Evolutionary conservation across 2,113 vertebrate species (phyloP), one percentile per base, ranked within the genome.

Genomic region (Mirza zaza): DNA sequence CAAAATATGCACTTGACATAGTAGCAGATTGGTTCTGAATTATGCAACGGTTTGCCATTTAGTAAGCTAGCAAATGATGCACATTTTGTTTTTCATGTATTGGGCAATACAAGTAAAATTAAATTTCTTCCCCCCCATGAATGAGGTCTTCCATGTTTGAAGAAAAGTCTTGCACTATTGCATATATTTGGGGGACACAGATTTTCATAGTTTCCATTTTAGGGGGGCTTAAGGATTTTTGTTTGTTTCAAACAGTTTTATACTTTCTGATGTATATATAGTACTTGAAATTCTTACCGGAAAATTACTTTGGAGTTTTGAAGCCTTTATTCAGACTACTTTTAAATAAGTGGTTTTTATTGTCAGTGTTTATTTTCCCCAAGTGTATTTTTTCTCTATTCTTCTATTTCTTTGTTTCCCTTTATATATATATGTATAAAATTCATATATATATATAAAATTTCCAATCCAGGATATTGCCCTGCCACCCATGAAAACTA

Each of bases 91-190:
- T 96, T 95, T 97, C 92, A 63, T 91, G 8, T 4, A 0, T 95
- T 92, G 95, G 97, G 97, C 95, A 55, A 96, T 98, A 97, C 25
- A 67, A 98, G 91, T 96, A 93, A 97, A 97, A 95, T 87, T 94
- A 98, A 96, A 87, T 96, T 83, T 45, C 61, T 87, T 61, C 82
- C 63, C 83, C 88, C 90, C 91, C 85, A 92, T 86, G 55, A 98
- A 98, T 96, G 97, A 99, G 99, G 98, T 99, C 99, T 99, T 99
- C 99, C 99, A 98, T 99, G 98, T 99, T 98, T 97, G 55, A 97
- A 98, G 99, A 98, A 99, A 99, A 98, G 98, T 98, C 98, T 99
- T 99, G 99, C 99, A 99, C 99, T 99, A 98, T 99, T 98, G 98
- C 97, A 97, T 99, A 98, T 86, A n/a, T 98, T 99, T 97, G 98